phyloP scores from a whole-genome alignment of 2,113 vertebrate species.

The Microcebus lehilahytsara region DNA sequence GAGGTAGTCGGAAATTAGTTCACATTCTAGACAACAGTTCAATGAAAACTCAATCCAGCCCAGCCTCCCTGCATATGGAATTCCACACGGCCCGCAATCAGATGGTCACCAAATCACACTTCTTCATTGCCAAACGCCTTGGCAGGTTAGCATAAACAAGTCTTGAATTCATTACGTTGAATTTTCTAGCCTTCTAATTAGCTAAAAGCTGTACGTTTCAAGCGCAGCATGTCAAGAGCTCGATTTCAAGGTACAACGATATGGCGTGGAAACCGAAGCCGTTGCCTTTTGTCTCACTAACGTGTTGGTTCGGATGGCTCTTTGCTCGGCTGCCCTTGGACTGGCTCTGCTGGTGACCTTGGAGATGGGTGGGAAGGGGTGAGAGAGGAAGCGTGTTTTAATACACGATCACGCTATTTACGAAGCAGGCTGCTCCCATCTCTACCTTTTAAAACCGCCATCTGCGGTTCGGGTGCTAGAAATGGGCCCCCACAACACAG shows the following conservation, averaged over 20 bases:
- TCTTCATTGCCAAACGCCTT: slow-evolving; percentile 80
- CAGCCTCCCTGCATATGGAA: slow-evolving; percentile 79
- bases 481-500: not conserved
- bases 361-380: not conserved
- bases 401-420: not conserved
- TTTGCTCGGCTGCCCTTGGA: not conserved
- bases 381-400: not conserved
- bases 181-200: slow-evolving; percentile 82
- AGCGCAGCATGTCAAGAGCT: slow-evolving; percentile 71
- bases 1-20: slow-evolving; percentile 83
- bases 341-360: not conserved
- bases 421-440: fast-evolving
- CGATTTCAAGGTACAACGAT: slow-evolving; percentile 70
- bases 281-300: not conserved
- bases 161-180: slow-evolving; percentile 85
- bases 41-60: slow-evolving; percentile 75
- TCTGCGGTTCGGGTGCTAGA: not conserved
- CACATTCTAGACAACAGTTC: slow-evolving; percentile 79
- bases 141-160: slow-evolving; percentile 86
- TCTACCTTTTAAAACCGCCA: not conserved
- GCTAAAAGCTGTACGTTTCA: slow-evolving; percentile 71
- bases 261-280: slow-evolving; percentile 2
- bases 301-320: not conserved
- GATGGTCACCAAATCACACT: slow-evolving; percentile 84
- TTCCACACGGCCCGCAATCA: slow-evolving; percentile 81